Percentiles rank a stretch among this genome's conserved stretches.
Evolutionary conservation across 1,140 invertebrate species (phyloP).

Genomic region (Bombus soroeensis): DNA sequence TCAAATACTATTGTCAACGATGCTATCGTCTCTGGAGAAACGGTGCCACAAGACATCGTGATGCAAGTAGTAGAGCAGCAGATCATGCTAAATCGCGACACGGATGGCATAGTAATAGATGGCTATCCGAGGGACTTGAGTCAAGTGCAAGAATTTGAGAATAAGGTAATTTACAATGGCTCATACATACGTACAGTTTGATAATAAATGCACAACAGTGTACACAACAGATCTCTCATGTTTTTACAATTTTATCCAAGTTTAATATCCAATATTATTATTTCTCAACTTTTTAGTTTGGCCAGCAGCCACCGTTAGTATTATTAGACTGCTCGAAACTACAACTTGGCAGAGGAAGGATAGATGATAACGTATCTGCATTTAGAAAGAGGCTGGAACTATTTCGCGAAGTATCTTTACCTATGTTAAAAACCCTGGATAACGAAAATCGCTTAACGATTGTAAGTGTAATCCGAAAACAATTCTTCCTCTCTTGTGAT

Average conservation of each 20-base stretch:
- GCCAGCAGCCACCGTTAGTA: constrained; percentile 88
- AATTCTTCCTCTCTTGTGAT: background rate
- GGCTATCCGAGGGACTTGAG: constrained; percentile 94
- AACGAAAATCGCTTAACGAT: constrained; percentile 90
- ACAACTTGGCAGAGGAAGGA: constrained; percentile 89
- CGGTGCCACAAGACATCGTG: constrained; percentile 88
- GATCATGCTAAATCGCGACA: constrained; percentile 83
- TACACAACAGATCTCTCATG: background rate
- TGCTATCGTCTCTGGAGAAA: constrained; percentile 91
- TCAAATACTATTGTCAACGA: constrained; percentile 85
- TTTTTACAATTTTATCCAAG: background rate
- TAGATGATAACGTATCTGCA: constrained; percentile 93
- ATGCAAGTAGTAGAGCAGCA: constrained; percentile 87
- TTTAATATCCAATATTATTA: background rate
- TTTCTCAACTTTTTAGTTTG: constrained; percentile 84
- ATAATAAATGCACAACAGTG: background rate
- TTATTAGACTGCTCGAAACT: constrained; percentile 93
- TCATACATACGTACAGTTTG: background rate
- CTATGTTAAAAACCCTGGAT: constrained; percentile 93
- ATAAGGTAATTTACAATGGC: constrained; percentile 85
- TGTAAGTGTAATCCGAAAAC: constrained; percentile 82
- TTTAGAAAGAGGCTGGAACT: constrained; percentile 91
- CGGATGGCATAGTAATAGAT: constrained; percentile 92
- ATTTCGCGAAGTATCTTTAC: constrained; percentile 93
- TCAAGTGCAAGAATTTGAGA: constrained; percentile 93